These are phyloP conservation scores for Microcebus lehilahytsara DNA, from an alignment of 2,113 vertebrate genomes.

Conservation along the genomic window DNA sequence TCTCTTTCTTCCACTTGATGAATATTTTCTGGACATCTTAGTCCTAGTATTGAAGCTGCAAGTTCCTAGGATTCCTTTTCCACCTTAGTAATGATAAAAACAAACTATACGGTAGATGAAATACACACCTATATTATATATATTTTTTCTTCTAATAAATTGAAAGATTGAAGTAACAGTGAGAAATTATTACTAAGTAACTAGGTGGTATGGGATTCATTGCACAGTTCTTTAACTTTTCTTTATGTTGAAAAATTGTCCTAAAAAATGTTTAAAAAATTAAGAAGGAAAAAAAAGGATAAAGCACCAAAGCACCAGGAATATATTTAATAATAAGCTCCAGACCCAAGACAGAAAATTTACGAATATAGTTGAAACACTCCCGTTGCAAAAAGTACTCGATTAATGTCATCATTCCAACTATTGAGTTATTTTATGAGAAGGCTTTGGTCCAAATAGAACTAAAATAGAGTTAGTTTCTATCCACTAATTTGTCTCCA, in stretches of 20 bases:
- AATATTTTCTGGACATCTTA: neutral
- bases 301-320: neutral
- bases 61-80: neutral
- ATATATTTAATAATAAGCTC: neutral
- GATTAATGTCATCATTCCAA: neutral
- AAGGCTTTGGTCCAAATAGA: slow-evolving; percentile 9
- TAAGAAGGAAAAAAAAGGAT: neutral
- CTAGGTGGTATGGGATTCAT: neutral
- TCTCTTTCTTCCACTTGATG: neutral
- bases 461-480: slow-evolving; percentile 16
- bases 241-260: neutral
- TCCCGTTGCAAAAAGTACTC: neutral
- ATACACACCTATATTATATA: neutral
- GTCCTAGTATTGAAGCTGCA: neutral
- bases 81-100: neutral
- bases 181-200: neutral
- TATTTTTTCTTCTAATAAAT: neutral
- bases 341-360: neutral
- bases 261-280: neutral
- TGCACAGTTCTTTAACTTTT: slow-evolving; percentile 1
- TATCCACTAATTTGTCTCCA: slow-evolving; percentile 27
- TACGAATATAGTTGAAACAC: neutral
- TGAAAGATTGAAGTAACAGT: neutral
- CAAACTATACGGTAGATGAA: neutral
- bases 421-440: slow-evolving; percentile 22